Conservation (phyloP, 2,797 vertebrate genomes). For the Tolypeutes matacus region DNA sequence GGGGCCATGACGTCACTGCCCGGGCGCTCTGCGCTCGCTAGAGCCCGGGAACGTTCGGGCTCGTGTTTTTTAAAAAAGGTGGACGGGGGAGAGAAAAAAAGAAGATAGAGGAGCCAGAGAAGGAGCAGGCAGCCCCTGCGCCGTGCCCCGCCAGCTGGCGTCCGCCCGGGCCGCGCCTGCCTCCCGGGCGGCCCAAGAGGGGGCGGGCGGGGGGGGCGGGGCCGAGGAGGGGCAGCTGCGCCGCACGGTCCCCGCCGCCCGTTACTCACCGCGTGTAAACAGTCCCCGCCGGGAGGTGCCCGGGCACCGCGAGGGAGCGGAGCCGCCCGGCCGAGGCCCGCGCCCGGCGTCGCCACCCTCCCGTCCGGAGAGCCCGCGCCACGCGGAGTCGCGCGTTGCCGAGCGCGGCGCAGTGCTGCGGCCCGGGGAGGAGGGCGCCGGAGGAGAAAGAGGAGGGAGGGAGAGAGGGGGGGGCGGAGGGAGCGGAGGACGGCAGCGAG, state of each 20-base stretch:
- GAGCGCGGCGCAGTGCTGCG: constrained; percentile 14
- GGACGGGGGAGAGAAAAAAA: not conserved
- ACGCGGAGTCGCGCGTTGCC: not conserved
- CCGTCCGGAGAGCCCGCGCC: not conserved
- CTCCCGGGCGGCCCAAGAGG: not conserved
- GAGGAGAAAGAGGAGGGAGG: constrained; percentile 14
- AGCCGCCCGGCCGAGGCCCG: not conserved
- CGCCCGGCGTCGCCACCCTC: not conserved
- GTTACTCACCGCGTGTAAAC: constrained; percentile 82
- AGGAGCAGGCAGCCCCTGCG: not conserved
- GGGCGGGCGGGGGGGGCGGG: constrained; percentile 44
- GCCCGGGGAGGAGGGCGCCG: constrained; percentile 25
- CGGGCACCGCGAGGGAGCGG: constrained; percentile 26
- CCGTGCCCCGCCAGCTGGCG: not conserved
- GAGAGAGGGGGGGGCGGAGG: not conserved
- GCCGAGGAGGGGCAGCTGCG: constrained; percentile 62
- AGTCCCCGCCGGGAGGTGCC: constrained; percentile 69
- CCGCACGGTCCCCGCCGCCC: constrained; percentile 44
- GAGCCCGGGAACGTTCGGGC: not conserved
- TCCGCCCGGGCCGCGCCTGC: constrained; percentile 37
- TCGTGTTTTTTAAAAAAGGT: not conserved
- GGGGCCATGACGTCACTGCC: constrained; percentile 61
- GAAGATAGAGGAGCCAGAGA: not conserved
- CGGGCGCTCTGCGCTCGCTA: not conserved
- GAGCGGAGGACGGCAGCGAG: constrained; percentile 50